Percentiles rank a stretch among this genome's conserved stretches.
These are phyloP conservation scores for Scaptomyza tumidula DNA, from an alignment of 2,888 invertebrate genomes.

Conservation along the genomic window DNA sequence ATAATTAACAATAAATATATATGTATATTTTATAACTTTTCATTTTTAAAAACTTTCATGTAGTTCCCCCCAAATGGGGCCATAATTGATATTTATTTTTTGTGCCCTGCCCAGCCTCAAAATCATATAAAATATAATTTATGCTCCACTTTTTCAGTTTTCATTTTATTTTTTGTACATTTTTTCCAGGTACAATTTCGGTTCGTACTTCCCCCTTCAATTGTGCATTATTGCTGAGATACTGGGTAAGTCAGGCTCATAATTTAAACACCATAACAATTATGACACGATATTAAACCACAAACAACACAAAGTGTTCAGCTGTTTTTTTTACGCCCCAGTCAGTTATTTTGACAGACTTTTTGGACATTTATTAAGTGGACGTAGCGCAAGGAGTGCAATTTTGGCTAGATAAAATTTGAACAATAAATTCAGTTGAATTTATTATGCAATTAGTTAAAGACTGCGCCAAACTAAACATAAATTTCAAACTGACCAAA, in stretches of 20 bases:
- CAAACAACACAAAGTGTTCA: constrained; percentile 20
- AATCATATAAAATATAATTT: constrained; percentile 36
- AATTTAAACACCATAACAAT: constrained; percentile 55
- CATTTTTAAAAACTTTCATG: not conserved
- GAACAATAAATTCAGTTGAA: constrained; percentile 62
- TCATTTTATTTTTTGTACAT: not conserved
- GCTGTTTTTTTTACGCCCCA: constrained; percentile 27
- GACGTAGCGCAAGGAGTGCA: constrained; percentile 20
- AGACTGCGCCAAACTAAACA: constrained; percentile 30
- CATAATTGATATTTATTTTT: not conserved
- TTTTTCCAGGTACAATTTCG: constrained; percentile 8
- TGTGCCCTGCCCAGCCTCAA: constrained; percentile 5
- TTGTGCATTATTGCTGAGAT: constrained; percentile 6
- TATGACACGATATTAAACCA: constrained; percentile 53
- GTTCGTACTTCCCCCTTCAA: constrained; percentile 30
- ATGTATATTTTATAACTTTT: not conserved
- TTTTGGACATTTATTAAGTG: constrained; percentile 58
- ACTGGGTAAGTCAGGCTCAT: constrained; percentile 54
- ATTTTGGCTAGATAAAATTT: constrained; percentile 42
- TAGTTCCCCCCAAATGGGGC: constrained; percentile 15
- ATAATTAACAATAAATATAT: constrained; percentile 7
- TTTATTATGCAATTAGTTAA: constrained; percentile 77
- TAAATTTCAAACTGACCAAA: constrained; percentile 56
- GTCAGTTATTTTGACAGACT: constrained; percentile 59
- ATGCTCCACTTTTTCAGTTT: constrained; percentile 23